Evolutionary conservation across 2,797 vertebrate genomes (phyloP), one percentile per base, ranked within the genome.

Genomic region (Microchirus variegatus): DNA sequence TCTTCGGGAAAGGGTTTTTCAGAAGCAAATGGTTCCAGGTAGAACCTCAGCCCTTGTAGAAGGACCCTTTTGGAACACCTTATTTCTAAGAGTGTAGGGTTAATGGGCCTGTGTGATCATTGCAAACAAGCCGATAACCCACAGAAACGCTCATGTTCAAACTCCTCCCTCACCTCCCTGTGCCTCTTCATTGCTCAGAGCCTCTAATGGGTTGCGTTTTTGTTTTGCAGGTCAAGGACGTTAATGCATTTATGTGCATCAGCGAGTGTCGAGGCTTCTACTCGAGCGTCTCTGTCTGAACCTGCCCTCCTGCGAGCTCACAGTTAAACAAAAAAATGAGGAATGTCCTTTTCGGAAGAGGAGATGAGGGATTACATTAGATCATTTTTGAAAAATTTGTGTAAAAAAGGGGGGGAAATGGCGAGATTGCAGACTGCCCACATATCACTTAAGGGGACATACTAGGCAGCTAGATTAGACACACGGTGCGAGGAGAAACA

Each of bases 251-350:
- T 53, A 54, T 66, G 70, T 56, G 62, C 61, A 43, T 22, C 57
- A 1, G 35, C 47, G 66, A 77, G 62, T 69, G 70, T 77, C 70
- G 71, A 65, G 15, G n/a, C 57, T 61, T 73, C 64, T 50, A 22
- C 45, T 65, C 55, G 50, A 59, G 73, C 58, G 12, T 50, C 59
- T 73, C 78, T 72, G 78, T 78, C 73, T 78, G 62, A 77, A 83
- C 78, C 67, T 80, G 85, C 80, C 81, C 76, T 70, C 80, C 78
- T 52, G 55, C 52, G 22, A 49, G 22, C 75, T 49, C 68, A 53
- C 31, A 31, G 31, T 31, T n/a, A n/a, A n/a, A n/a, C 3, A 75
- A 70, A 68, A 77, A 76, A 72, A 59, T 53, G 44, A 84, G 68
- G 67, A 80, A 74, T 67, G 61, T 77, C 65, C 62, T 63, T 44